Evolutionary conservation across 2,888 invertebrate genomes (phyloP), one percentile per base, ranked within the genome.

Genomic region (Amphiduros pacificus): DNA sequence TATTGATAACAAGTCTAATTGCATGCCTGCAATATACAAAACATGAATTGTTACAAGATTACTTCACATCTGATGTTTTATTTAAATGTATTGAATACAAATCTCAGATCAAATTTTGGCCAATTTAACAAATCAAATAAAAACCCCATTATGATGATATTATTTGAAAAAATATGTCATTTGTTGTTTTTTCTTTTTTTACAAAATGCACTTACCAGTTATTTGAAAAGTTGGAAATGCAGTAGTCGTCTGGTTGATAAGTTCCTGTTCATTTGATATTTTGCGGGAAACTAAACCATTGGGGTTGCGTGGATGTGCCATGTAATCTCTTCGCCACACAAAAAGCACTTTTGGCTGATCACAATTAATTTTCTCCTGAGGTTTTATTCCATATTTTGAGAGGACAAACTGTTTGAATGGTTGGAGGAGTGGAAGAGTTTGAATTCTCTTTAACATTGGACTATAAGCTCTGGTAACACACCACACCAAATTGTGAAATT

Each of bases 261-360:
- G 60, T 62, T 81, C 74, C 9, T 70, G 68, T 60, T 81, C 81
- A 59, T 82, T 82, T 54, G 71, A 64, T 6, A 82, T 73, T 66
- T 82, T 81, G 24, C 82, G 69, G 2, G 71, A 67, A 2, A 82
- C 71, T 9, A 63, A 44, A 2, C 82, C 81, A 1, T 61, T 44
- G 1, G 79, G 77, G 62, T 82, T 82, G 49, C 80, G 66, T 1
- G 79, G 80, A 66, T 82, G 82, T 1, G 80, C 78, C 22, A 80
- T 66, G 60, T 81, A 81, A 60, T 81, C 73, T 2, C 73, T 66
- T 22, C 81, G 68, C 77, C 78, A 79, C n/a, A 81, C 71, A 56
- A 81, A 71, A 14, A 78, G 55, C 14, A 80, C 65, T 3, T 65
- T 67, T 4, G 79, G 61, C 11, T 24, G 9, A 24, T 27, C 52